phyloP scores from a whole-genome alignment of 2,113 vertebrate species.

The Chrysemys picta region DNA sequence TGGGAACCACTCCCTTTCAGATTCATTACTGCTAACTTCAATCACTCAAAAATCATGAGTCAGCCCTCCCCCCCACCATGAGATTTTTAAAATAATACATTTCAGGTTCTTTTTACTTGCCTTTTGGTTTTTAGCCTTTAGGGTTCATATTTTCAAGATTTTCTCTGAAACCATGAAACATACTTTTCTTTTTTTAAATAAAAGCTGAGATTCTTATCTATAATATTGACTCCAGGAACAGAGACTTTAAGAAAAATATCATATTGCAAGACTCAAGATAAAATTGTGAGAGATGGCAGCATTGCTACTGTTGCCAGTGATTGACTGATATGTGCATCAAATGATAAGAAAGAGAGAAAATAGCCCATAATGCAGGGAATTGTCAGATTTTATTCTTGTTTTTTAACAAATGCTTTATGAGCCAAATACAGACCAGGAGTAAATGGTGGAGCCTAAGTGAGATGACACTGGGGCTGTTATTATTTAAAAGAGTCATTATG shows the following conservation, averaged over 20 bases:
- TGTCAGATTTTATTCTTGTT: neutral
- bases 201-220: neutral
- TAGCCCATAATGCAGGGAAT: neutral
- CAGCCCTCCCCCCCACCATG: neutral
- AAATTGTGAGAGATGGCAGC: neutral
- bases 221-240: neutral
- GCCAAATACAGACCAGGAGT: neutral
- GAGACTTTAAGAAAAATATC: neutral
- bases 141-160: neutral
- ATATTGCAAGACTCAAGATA: neutral
- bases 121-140: neutral
- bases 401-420: neutral
- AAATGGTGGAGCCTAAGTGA: neutral
- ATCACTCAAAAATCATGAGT: neutral
- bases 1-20: neutral
- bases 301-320: neutral
- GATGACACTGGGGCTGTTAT: neutral
- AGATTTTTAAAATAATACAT: neutral
- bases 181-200: neutral
- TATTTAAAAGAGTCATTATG: neutral
- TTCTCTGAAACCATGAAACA: neutral
- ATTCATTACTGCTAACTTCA: neutral
- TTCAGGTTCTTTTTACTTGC: conserved; percentile 1
- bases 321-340: neutral
- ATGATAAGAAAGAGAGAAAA: neutral